Percentiles rank a stretch among this genome's conserved stretches.
Evolutionary conservation across 1,140 invertebrate species (phyloP).

Genomic region (Acromyrmex echinatior): DNA sequence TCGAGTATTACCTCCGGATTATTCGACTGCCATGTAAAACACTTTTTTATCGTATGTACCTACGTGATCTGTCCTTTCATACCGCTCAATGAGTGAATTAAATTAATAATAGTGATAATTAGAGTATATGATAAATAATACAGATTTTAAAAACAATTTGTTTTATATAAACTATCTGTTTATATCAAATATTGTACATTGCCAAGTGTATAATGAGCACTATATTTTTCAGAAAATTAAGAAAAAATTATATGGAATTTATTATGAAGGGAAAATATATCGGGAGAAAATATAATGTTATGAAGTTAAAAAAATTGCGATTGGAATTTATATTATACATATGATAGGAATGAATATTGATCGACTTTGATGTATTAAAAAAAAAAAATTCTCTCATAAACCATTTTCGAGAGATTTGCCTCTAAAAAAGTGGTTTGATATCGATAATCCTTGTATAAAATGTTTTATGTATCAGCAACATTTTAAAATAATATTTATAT

Average conservation of each 20-base stretch:
- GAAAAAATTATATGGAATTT: neutral
- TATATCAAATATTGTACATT: neutral
- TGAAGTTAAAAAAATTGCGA: constrained; percentile 9
- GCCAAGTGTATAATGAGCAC: neutral
- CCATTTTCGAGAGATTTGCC: neutral
- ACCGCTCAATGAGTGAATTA: neutral
- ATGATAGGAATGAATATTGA: constrained; percentile 24
- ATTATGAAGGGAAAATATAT: constrained; percentile 13
- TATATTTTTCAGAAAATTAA: constrained; percentile 21
- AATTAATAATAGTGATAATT: neutral
- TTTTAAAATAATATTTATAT: constrained; percentile 8
- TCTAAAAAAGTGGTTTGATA: constrained; percentile 9
- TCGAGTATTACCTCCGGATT: constrained; percentile 4
- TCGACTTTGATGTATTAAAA: neutral
- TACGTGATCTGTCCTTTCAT: neutral
- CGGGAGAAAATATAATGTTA: constrained; percentile 7
- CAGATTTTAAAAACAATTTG: constrained; percentile 1
- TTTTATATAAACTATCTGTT: neutral
- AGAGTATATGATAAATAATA: neutral
- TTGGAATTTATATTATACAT: constrained; percentile 34
- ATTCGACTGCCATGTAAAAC: neutral
- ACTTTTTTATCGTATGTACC: neutral
- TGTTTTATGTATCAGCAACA: constrained; percentile 8
- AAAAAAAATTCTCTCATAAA: constrained; percentile 30
- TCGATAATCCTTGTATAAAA: constrained; percentile 15